These are phyloP conservation scores for Monoplex corrugatus DNA, from an alignment of 2,888 invertebrate genomes.

Conservation along the genomic window DNA sequence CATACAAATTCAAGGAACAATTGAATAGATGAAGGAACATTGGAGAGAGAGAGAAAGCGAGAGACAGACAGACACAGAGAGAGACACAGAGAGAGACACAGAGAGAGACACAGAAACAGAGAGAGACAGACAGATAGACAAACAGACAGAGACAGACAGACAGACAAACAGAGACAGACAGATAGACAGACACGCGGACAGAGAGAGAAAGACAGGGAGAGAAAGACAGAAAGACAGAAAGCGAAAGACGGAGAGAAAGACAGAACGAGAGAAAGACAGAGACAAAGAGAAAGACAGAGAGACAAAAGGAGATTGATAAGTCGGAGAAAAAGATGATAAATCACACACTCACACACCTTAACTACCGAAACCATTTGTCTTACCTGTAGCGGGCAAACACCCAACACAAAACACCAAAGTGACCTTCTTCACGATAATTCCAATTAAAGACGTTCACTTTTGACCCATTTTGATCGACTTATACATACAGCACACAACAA, in stretches of 20 bases:
- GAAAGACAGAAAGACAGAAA: neutral
- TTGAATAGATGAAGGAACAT: no score
- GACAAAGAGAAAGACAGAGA: neutral
- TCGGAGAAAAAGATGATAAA: neutral
- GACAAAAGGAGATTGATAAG: neutral
- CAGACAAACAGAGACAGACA: neutral
- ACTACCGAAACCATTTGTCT: no score
- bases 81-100: neutral
- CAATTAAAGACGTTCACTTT: no score
- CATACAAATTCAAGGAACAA: no score
- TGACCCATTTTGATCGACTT: no score
- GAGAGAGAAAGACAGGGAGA: neutral
- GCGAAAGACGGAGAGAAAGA: neutral
- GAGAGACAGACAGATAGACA: neutral
- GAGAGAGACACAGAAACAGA: neutral
- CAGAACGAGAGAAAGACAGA: neutral
- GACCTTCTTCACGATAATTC: no score
- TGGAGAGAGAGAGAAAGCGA: neutral
- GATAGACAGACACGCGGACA: neutral
- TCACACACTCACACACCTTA: no score
- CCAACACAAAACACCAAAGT: no score
- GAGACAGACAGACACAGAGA: neutral
- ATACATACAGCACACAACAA: no score
- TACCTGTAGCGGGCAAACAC: no score
- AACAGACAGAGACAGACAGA: neutral